Conservation (phyloP, 2,888 invertebrate genomes). For the Cryptops parisi region DNA sequence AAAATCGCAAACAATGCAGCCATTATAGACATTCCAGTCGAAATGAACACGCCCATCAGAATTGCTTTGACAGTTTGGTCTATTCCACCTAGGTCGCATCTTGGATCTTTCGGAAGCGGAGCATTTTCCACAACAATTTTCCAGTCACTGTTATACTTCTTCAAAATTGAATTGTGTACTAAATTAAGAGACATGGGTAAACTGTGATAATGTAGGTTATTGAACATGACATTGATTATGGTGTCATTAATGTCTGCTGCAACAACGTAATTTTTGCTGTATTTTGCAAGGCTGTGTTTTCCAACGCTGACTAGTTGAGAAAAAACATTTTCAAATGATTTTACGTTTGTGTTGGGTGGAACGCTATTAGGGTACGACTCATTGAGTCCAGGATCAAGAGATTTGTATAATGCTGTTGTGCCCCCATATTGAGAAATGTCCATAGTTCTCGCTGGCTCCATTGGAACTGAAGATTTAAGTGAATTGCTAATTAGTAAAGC, state of each 20-base stretch:
- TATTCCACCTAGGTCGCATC: conserved; percentile 26
- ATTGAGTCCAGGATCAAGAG: no score
- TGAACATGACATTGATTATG: background rate
- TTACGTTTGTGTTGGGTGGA: no score
- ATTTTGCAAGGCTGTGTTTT: no score
- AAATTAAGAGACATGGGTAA: conserved; percentile 3
- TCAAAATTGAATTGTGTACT: conserved; percentile 2
- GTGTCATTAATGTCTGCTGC: background rate
- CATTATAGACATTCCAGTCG: conserved; percentile 25
- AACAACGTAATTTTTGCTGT: background rate
- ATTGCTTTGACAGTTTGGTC: background rate
- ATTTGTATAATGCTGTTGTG: no score
- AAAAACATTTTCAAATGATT: no score
- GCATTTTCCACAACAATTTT: conserved; percentile 2
- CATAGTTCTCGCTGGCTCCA: no score
- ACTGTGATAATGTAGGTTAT: conserved; percentile 1
- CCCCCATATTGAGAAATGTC: no score
- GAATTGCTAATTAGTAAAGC: no score
- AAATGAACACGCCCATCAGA: conserved; percentile 19
- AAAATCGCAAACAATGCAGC: conserved; percentile 25
- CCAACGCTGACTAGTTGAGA: no score
- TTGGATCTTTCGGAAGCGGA: background rate
- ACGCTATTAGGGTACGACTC: no score
- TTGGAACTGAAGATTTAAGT: no score
- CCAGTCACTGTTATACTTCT: background rate